A percentile compares a stretch with the other conserved stretches of the same genome.
Evolutionary conservation across 1,140 invertebrate species (phyloP).

Genomic region (Zaprionus gabonicus): DNA sequence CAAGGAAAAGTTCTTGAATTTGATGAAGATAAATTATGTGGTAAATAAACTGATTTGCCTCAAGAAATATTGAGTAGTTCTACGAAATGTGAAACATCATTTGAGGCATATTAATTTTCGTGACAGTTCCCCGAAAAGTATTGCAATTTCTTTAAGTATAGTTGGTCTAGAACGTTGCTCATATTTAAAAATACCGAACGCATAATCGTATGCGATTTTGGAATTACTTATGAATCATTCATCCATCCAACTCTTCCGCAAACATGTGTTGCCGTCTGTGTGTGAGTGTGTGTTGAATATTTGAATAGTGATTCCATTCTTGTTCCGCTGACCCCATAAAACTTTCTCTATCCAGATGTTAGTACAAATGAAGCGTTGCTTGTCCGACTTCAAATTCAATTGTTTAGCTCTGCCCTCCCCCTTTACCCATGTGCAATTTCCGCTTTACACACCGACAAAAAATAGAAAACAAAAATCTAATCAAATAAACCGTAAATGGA

Average conservation of each 20-base stretch:
- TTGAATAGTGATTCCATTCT: conserved; percentile 30
- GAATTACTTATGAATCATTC: conserved; percentile 61
- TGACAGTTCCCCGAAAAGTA: conserved; percentile 7
- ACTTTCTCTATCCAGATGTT: conserved; percentile 46
- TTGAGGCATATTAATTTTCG: conserved; percentile 14
- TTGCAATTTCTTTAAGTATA: conserved; percentile 6
- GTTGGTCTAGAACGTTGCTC: conserved; percentile 14
- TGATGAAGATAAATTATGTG: background rate
- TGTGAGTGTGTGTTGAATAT: conserved; percentile 31
- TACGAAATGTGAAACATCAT: background rate
- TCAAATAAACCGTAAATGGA: conserved; percentile 54
- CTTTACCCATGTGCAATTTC: conserved; percentile 24
- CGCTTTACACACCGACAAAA: conserved; percentile 36
- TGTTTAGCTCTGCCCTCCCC: conserved; percentile 4
- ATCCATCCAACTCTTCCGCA: background rate
- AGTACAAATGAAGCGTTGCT: conserved; percentile 45
- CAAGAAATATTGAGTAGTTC: background rate
- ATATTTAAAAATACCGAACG: conserved; percentile 35
- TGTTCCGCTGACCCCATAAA: conserved; percentile 48
- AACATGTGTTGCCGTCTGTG: background rate
- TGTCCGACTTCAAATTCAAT: conserved; percentile 24
- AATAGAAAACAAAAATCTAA: conserved; percentile 37
- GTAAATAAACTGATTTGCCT: background rate
- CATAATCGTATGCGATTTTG: conserved; percentile 48
- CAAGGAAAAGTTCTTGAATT: background rate